phyloP scores from a whole-genome alignment of 2,888 invertebrate genomes.

The Ellobium chinense region DNA sequence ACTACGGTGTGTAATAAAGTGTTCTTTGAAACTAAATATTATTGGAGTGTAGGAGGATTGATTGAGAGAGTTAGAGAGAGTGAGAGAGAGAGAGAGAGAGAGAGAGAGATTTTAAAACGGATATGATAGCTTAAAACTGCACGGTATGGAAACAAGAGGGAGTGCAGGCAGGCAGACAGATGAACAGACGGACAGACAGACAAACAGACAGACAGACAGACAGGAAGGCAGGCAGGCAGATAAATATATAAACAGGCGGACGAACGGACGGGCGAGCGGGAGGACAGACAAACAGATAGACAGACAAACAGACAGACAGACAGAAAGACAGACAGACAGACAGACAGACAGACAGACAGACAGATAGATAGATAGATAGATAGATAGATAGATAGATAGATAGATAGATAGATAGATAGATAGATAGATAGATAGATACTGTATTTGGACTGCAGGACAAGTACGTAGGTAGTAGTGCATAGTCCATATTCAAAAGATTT shows the following conservation, averaged over 20 bases:
- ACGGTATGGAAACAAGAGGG: background rate
- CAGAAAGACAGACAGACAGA: background rate
- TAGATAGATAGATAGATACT: too few species aligned
- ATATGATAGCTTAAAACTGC: background rate
- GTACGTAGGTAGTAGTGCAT: too few species aligned
- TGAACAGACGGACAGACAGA: background rate
- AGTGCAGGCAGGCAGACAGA: background rate
- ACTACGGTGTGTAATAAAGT: too few species aligned
- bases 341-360: too few species aligned
- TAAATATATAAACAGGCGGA: background rate
- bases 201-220: background rate
- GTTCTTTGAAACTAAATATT: too few species aligned
- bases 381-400: too few species aligned
- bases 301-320: background rate
- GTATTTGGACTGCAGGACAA: too few species aligned
- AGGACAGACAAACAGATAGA: background rate
- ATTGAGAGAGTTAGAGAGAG: background rate
- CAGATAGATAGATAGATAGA: too few species aligned
- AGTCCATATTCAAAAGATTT: too few species aligned
- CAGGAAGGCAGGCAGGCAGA: slow-evolving; percentile 8
- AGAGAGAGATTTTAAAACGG: background rate
- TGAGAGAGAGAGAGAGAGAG: background rate
- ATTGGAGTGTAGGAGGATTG: background rate
- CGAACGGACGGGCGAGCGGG: background rate
- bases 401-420: too few species aligned